A percentile compares a stretch with the other conserved stretches of the same genome.
These are phyloP conservation scores for Yponomeuta sedellus DNA, from an alignment of 2,888 invertebrate genomes.

Conservation along the genomic window DNA sequence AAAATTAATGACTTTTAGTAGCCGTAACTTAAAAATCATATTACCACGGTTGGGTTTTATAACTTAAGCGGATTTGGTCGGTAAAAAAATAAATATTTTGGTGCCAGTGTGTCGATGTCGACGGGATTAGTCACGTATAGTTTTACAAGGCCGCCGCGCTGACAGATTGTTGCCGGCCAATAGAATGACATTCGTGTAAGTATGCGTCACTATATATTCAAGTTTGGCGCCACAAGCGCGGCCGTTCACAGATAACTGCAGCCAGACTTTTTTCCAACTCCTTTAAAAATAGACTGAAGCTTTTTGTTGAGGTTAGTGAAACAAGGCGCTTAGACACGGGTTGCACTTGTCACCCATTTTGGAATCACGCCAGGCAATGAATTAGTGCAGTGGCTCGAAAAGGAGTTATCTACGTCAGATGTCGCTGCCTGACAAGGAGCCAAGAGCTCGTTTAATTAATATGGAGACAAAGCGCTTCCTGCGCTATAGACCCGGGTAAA, in stretches of 20 bases:
- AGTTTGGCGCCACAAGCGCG: constrained; percentile 19
- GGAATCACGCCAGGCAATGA: constrained; percentile 18
- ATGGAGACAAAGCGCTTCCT: constrained; percentile 36
- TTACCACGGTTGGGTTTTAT: constrained; percentile 10
- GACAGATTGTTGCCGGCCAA: not conserved
- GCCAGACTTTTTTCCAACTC: not conserved
- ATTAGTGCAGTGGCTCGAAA: constrained; percentile 18
- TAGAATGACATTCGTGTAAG: constrained; percentile 7
- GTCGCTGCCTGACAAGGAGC: constrained; percentile 16
- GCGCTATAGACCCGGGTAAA: constrained; percentile 22
- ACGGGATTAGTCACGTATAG: constrained; percentile 19
- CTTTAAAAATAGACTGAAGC: constrained; percentile 6
- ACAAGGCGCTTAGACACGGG: constrained; percentile 17
- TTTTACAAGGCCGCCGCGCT: constrained; percentile 14
- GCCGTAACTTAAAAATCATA: constrained; percentile 10
- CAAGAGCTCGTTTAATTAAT: constrained; percentile 22
- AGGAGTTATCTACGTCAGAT: constrained; percentile 19
- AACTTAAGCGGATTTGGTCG: constrained; percentile 11
- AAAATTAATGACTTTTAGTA: constrained; percentile 8
- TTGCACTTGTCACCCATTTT: constrained; percentile 15
- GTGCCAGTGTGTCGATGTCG: constrained; percentile 17
- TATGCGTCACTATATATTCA: not conserved
- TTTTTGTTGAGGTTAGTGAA: constrained; percentile 6
- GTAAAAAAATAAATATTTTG: constrained; percentile 16
- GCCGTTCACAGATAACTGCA: constrained; percentile 6